Evolutionary conservation across 2,797 vertebrate genomes (phyloP).

Genomic region (Myotis pilosus): DNA sequence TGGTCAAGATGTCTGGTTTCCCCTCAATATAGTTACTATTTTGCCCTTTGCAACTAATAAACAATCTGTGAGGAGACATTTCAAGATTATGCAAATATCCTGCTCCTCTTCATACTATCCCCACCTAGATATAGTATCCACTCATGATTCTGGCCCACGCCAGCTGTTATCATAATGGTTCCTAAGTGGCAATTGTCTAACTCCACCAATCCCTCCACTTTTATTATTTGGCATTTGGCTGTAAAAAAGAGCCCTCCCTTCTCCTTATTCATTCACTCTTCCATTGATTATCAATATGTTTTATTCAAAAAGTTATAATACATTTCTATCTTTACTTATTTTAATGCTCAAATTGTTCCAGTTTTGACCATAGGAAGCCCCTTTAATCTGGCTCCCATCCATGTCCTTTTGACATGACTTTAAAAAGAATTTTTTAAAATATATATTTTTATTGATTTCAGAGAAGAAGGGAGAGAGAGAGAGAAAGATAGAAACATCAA

Average conservation of each 20-base stretch:
- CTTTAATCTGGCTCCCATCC: background rate
- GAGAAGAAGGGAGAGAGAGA: no score
- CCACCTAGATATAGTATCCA: background rate
- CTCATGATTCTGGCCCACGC: background rate
- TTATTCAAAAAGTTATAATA: background rate
- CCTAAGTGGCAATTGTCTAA: background rate
- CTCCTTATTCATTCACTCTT: background rate
- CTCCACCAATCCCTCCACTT: background rate
- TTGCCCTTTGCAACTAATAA: background rate
- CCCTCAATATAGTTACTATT: background rate
- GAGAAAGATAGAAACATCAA: no score
- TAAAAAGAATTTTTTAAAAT: background rate
- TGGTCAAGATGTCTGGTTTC: background rate
- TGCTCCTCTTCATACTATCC: background rate
- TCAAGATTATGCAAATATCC: background rate
- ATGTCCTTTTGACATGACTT: background rate
- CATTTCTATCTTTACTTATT: background rate
- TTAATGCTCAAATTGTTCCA: background rate
- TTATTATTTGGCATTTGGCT: background rate
- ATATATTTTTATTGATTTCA: no score
- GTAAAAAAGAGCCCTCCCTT: background rate
- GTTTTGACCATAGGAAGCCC: background rate
- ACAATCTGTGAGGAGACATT: background rate
- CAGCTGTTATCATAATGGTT: background rate
- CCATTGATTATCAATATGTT: background rate